Base-by-base conservation (phyloP, 2,888 invertebrate genomes). In the Syritta pipiens region DNA sequence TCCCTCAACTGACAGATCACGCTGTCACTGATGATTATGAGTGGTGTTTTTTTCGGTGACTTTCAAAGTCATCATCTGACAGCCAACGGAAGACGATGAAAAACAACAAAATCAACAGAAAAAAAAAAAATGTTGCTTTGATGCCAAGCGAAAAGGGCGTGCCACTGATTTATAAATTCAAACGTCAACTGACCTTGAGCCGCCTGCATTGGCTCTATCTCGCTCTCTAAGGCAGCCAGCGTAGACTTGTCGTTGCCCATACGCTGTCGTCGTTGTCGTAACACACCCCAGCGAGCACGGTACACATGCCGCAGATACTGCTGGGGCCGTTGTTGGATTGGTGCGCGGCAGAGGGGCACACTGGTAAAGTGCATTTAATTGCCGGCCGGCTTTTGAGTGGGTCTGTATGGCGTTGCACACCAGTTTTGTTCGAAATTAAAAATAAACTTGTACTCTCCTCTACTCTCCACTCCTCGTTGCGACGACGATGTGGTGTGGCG, bases 361-460 rank as follows among this genome's bases (percentile, higher is more conserved):
- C 22, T 30, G 55, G 37, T 62, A 48, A 67, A 74, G 60, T 67
- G 60, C 79, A 68, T 62, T 79, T 79, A 79, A 79, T 79, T 51
- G 74, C 74, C 51, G 60, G 79, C 53, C 79, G 74, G 74, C 67
- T 51, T 62, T 5, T 37, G 20, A 62, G 49, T 79, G 67, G 53
- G 49, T 57, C 44, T 67, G 19, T 48, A 49, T 67, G 62, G 51
- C 57, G 57, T 55, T 72, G 20, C 48, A 28, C 6, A n/a, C 26
- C 42, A 19, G 17, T 14, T 32, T 55, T 26, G 6, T 5, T 19
- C 51, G 17, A 53, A 60, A 55, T 72, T 62, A 62, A 62, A 79
- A 74, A 79, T 79, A 79, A 63, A 37, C 28, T 14, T 48, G 40
- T 62, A 22, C 17, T 49, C 24, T 20, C 59, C 57, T 51, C 59